Evolutionary conservation across 2,888 invertebrate species (phyloP).

Genomic region (Portevinia maculata): DNA sequence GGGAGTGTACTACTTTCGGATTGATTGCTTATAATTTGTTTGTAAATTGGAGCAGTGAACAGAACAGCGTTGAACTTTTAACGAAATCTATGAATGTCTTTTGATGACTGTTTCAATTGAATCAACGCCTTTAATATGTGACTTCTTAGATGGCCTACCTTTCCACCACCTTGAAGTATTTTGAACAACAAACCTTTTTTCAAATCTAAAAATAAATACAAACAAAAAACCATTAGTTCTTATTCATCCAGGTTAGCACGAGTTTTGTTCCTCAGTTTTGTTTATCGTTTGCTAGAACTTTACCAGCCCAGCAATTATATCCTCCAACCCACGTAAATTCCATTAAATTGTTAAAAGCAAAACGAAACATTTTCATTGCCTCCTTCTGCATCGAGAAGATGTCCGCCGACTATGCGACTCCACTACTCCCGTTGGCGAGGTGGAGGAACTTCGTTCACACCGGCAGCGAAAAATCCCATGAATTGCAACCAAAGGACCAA

Average conservation of each 20-base stretch:
- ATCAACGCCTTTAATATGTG: too few species aligned
- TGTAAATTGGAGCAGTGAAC: too few species aligned
- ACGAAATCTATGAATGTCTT: too few species aligned
- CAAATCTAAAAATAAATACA: neutral
- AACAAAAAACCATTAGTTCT: conserved; percentile 19
- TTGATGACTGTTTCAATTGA: too few species aligned
- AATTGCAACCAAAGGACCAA: conserved; percentile 54
- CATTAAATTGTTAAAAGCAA: conserved; percentile 71
- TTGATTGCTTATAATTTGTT: too few species aligned
- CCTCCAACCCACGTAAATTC: conserved; percentile 70
- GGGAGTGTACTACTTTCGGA: too few species aligned
- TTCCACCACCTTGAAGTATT: too few species aligned
- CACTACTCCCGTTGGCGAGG: conserved; percentile 22
- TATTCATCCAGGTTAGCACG: conserved; percentile 24
- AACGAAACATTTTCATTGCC: conserved; percentile 62
- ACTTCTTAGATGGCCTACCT: too few species aligned
- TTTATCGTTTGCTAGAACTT: conserved; percentile 23
- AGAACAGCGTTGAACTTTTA: too few species aligned
- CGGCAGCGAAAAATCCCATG: conserved; percentile 1
- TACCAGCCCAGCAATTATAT: conserved; percentile 61
- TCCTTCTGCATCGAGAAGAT: conserved; percentile 36
- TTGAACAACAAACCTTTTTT: neutral
- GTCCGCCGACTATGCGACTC: conserved; percentile 2
- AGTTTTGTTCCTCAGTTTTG: neutral
- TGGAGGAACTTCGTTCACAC: neutral